Evolutionary conservation across 2,797 vertebrate genomes (phyloP).

Genomic region (Leucoraja ocellata): DNA sequence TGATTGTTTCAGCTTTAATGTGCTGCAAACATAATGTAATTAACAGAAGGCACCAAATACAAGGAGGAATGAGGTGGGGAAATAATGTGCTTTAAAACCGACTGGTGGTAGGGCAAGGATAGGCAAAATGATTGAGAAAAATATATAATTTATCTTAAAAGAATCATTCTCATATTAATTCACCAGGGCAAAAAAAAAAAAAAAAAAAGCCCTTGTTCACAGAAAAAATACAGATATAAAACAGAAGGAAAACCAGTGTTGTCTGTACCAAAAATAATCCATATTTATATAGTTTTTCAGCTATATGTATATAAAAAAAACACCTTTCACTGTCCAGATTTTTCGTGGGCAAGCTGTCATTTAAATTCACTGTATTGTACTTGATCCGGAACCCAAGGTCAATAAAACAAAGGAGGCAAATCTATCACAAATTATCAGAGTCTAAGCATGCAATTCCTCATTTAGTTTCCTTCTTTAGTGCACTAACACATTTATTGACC

Average conservation of each 20-base stretch:
- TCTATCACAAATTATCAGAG: not conserved
- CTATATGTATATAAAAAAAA: not conserved
- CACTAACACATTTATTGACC: not conserved
- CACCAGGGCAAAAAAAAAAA: not conserved
- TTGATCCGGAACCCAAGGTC: not conserved
- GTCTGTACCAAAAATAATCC: not conserved
- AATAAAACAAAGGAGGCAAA: not conserved
- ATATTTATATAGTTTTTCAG: not conserved
- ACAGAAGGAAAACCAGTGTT: not conserved
- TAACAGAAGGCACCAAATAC: not conserved
- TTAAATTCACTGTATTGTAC: not conserved
- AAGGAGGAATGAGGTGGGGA: not conserved
- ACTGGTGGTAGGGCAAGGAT: not conserved
- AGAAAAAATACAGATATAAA: not conserved
- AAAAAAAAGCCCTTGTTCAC: not conserved
- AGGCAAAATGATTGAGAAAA: not conserved
- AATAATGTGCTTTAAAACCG: not conserved
- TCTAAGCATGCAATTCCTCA: not conserved
- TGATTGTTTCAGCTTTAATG: not conserved
- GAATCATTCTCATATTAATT: not conserved
- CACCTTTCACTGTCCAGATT: not conserved
- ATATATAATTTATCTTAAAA: too few species aligned
- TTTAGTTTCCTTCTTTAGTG: not conserved
- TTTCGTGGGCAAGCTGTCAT: not conserved
- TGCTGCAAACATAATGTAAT: not conserved